Evolutionary conservation across 2,888 invertebrate genomes (phyloP).

Genomic region (Thymelicus lineola): DNA sequence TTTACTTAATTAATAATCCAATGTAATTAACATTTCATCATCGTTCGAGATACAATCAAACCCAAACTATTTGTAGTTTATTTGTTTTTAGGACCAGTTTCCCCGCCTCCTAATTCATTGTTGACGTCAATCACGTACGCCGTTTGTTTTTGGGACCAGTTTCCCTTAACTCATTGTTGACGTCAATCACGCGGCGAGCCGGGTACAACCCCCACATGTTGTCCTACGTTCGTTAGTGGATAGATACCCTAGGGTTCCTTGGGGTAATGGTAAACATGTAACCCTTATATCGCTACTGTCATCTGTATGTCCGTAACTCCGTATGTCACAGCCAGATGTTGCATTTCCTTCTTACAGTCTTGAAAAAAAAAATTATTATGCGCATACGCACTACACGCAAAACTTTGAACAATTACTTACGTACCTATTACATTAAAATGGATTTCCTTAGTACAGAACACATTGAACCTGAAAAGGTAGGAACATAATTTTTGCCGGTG

Average conservation of each 20-base stretch:
- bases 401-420: no score
- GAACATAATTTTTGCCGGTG: no score
- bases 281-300: neutral
- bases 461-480: no score
- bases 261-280: neutral
- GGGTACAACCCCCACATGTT: slow-evolving; percentile 42
- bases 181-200: slow-evolving; percentile 45
- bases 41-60: neutral
- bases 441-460: no score
- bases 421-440: no score
- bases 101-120: neutral
- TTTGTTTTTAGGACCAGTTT: neutral
- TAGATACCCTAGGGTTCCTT: slow-evolving; percentile 50
- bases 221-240: slow-evolving; percentile 56
- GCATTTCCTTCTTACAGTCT: no score
- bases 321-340: no score
- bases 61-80: neutral
- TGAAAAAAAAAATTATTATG: no score
- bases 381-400: no score
- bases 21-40: neutral
- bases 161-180: neutral
- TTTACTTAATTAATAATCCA: neutral
- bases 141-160: slow-evolving; percentile 36
- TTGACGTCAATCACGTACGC: slow-evolving; percentile 46
- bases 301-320: neutral